Base-by-base conservation (phyloP, 2,113 vertebrate species). In the Dicrurus megarhynchus region DNA sequence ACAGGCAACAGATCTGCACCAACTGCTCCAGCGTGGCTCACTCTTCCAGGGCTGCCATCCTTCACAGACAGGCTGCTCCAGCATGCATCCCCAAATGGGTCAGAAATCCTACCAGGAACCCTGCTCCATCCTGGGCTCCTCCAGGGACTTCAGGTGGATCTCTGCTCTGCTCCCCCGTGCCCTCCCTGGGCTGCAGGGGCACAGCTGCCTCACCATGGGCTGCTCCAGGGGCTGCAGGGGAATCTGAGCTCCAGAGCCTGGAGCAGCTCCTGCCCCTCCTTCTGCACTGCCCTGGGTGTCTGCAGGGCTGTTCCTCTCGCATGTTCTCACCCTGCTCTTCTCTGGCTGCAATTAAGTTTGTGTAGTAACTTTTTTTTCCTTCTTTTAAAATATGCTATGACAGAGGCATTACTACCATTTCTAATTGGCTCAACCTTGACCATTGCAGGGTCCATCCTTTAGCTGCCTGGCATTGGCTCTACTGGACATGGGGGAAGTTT, bases 31-130 rank as follows among this genome's bases (percentile, higher is more conserved):
- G 8, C 2, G 4, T 23, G n/a, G 18, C 5, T 63, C 39, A 18
- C 9, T 33, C 20, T 32, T 44, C 27, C 47, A 22, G 11, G 17
- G 33, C 33, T 39, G 28, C 9, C 7, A 3, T 16, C 23, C 41
- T 28, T 39, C 69, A 47, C 3, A 17, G 9, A n/a, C 27, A 47
- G 28, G 12, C 9, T 55, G 9, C 9, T 46, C 28, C 11, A 18
- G 14, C 0, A 0, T 7, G 11, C 3, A 1, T 63, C 7, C 3
- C 6, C 17, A 11, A 13, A 3, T 4, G 17, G 17, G 35, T 37
- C 16, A 35, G 21, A 55, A 56, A 55, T 74, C 23, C 41, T 47
- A 8, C 6, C n/a, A 23, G 23, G 14, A 63, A 12, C 9, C 4
- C 14, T n/a, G 22, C 14, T 27, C 39, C 68, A 61, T 6, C 37